Evolutionary conservation across 2,888 invertebrate species (phyloP), one percentile per base, ranked within the genome.

Genomic region (Cosmopolites sordidus): DNA sequence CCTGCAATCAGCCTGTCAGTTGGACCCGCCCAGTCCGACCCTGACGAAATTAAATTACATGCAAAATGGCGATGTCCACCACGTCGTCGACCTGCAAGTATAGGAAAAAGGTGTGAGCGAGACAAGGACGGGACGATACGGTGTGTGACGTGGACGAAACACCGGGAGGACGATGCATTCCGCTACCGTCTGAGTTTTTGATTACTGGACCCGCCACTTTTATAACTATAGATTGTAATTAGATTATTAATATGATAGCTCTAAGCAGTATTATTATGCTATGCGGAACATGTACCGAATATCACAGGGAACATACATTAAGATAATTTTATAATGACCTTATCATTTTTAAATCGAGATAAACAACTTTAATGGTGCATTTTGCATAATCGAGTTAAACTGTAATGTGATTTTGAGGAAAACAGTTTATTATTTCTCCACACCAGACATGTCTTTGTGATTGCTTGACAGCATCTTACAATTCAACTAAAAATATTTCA

Each of bases 21-120:
- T 69, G 66, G 62, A 73, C 65, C 73, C 73, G 62, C 74, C 74
- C 73, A 71, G 66, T 68, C 68, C 73, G 69, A 71, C 73, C 72
- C 73, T 72, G 73, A 69, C 68, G 70, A 74, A 74, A 74, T 74
- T 73, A 73, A 73, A 73, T 74, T 73, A 73, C 71, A 69, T 66
- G 66, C 68, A 64, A 60, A 22, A 62, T 66, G 65, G 65, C 65
- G 68, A 69, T 68, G 66, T 62, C 60, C 60, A 59, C 51, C 65
- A 70, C 71, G 69, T 69, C 64, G 56, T 5, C 22, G 22, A 22
- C 4, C 4, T 5, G 4, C 4, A 8, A 8, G 22, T 8, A 22
- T 22, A 22, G 22, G 3, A 22, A 8, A 22, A 8, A 22, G 8
- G 4, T 8, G 22, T 8, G 22, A 22, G 22, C 8, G 3, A 8